phyloP scores from a whole-genome alignment of 1,140 invertebrate genomes.

The Eufriesea mexicana region DNA sequence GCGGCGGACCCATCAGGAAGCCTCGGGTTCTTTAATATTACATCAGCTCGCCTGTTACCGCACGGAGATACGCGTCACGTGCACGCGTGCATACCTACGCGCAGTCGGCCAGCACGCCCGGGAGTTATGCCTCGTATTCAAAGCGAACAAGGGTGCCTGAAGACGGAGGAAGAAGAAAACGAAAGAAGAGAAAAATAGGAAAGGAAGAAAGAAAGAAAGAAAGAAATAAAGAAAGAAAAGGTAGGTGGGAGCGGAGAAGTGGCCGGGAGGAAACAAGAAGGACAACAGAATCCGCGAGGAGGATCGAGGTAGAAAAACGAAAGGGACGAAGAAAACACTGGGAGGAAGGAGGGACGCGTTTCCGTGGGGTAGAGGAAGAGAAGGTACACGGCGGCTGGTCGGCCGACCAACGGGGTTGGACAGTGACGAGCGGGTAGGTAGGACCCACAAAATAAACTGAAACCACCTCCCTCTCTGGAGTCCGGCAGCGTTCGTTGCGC shows the following conservation, averaged over 20 bases:
- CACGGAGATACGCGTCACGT: conserved; percentile 20
- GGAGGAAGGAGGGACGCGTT: conserved; percentile 18
- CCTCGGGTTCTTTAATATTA: conserved; percentile 71
- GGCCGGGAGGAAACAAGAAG: conserved; percentile 11
- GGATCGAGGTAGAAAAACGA: conserved; percentile 17
- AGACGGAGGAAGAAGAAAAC: neutral
- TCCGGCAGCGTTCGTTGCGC: neutral
- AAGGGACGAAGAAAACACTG: neutral
- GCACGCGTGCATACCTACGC: neutral
- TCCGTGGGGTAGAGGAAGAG: conserved; percentile 46
- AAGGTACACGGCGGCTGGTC: conserved; percentile 28
- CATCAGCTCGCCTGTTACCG: conserved; percentile 46
- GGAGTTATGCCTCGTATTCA: no score
- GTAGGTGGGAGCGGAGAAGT: neutral
- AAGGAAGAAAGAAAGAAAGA: conserved; percentile 28
- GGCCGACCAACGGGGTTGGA: conserved; percentile 72
- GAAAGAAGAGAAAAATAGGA: neutral
- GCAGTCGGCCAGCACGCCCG: neutral
- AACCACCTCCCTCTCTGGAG: conserved; percentile 65
- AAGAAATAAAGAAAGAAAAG: conserved; percentile 22
- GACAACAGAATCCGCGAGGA: neutral
- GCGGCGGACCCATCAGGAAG: conserved; percentile 60
- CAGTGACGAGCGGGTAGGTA: conserved; percentile 79
- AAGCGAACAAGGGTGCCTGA: neutral
- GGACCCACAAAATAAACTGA: conserved; percentile 81